phyloP scores from a whole-genome alignment of 2,888 invertebrate species.

The Trichopria drosophilae region DNA sequence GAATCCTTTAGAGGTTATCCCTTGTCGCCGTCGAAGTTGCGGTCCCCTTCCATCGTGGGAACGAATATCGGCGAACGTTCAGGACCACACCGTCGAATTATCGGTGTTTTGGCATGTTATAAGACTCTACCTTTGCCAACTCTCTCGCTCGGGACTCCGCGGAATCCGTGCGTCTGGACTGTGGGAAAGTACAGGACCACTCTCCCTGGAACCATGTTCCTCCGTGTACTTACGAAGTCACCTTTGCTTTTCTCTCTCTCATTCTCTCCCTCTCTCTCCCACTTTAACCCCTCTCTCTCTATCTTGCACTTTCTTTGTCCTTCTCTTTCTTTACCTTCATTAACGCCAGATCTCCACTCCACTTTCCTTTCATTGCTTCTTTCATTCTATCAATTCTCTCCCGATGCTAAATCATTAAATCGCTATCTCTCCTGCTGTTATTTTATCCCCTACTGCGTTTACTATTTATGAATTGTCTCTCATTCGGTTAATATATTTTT shows the following conservation, averaged over 20 bases:
- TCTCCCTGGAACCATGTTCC: conserved; percentile 41
- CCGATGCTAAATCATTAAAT: too few species aligned
- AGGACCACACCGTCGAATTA: conserved; percentile 58
- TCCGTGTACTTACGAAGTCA: conserved; percentile 38
- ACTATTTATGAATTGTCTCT: too few species aligned
- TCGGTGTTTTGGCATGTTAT: conserved; percentile 58
- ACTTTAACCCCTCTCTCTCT: conserved; percentile 1
- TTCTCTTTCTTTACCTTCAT: too few species aligned
- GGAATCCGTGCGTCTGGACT: conserved; percentile 53
- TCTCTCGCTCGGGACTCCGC: conserved; percentile 40
- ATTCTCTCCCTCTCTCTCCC: conserved; percentile 18
- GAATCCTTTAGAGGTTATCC: conserved; percentile 51
- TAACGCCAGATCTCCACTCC: too few species aligned
- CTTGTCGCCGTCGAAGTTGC: conserved; percentile 33
- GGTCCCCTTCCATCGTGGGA: conserved; percentile 48
- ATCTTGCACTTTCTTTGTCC: too few species aligned
- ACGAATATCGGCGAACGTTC: conserved; percentile 52
- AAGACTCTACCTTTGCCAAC: conserved; percentile 38
- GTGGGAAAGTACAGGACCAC: conserved; percentile 53
- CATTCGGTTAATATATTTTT: too few species aligned
- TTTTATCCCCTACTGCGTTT: too few species aligned
- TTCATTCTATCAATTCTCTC: too few species aligned
- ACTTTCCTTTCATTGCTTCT: too few species aligned
- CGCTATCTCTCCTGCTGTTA: too few species aligned
- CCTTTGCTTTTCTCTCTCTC: conserved; percentile 32